A percentile compares a stretch with the other conserved stretches of the same genome.
These are phyloP conservation scores for Perithous albicinctus DNA, from an alignment of 2,888 invertebrate genomes.

Conservation along the genomic window DNA sequence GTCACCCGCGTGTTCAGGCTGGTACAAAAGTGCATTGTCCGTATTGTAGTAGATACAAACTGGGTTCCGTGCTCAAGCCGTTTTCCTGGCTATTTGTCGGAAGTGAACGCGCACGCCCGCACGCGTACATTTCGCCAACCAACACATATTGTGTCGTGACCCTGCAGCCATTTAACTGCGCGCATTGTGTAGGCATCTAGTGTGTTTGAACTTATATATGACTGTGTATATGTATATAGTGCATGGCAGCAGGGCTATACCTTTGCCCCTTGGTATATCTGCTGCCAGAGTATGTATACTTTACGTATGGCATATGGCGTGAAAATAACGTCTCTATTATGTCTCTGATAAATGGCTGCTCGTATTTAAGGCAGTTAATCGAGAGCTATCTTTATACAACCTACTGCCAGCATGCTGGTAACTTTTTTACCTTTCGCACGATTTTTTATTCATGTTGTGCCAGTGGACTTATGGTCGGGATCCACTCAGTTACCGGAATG, in stretches of 20 bases:
- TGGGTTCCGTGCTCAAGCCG: constrained; percentile 71
- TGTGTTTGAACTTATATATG: constrained; percentile 36
- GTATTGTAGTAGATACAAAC: constrained; percentile 76
- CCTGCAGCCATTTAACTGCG: constrained; percentile 74
- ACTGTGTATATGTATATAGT: constrained; percentile 12
- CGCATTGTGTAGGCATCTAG: constrained; percentile 68
- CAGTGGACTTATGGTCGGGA: background rate
- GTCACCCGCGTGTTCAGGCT: constrained; percentile 23
- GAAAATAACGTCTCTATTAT: constrained; percentile 80
- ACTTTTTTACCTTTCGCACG: background rate
- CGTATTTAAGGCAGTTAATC: constrained; percentile 78
- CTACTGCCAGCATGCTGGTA: background rate
- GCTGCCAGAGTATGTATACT: constrained; percentile 18
- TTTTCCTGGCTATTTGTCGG: constrained; percentile 76
- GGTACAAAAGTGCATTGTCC: constrained; percentile 74
- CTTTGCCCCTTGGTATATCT: constrained; percentile 26
- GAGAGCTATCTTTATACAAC: constrained; percentile 47
- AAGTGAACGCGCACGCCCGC: constrained; percentile 45
- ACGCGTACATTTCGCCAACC: constrained; percentile 66
- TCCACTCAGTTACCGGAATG: background rate
- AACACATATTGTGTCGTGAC: constrained; percentile 71
- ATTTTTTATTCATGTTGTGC: background rate
- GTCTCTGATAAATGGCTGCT: constrained; percentile 75
- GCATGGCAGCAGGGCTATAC: constrained; percentile 15
- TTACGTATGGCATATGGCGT: constrained; percentile 75